A percentile compares a stretch with the other conserved stretches of the same genome.
Conservation (phyloP, 2,797 vertebrate genomes). For the Tokudaia muenninki region DNA sequence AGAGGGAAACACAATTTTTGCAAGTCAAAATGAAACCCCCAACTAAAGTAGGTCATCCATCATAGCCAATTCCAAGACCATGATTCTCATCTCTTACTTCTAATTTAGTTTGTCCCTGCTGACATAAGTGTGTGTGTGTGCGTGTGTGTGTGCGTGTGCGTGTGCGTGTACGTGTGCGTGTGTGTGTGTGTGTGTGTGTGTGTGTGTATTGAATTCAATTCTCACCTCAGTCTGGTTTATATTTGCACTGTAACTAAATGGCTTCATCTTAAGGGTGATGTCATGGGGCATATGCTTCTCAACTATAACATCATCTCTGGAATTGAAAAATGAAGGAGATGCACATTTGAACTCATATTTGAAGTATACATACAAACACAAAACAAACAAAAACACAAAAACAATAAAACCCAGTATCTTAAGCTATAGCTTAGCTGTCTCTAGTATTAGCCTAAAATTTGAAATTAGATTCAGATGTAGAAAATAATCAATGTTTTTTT, state of each 20-base stretch:
- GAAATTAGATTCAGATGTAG: background rate
- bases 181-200: slow-evolving; percentile 35
- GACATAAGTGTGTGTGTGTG: slow-evolving; percentile 49
- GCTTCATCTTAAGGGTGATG: slow-evolving; percentile 46
- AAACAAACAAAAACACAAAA: background rate
- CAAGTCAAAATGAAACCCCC: slow-evolving; percentile 62
- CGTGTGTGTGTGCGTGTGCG: too few species aligned
- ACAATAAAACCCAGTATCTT: background rate
- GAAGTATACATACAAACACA: background rate
- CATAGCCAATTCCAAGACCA: slow-evolving; percentile 61
- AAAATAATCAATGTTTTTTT: background rate
- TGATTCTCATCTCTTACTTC: slow-evolving; percentile 61
- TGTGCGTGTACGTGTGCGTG: too few species aligned
- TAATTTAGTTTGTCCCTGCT: slow-evolving; percentile 67
- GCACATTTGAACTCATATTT: slow-evolving; percentile 55
- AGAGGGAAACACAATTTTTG: slow-evolving; percentile 67
- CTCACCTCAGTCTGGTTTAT: slow-evolving; percentile 70
- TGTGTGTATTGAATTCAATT: slow-evolving; percentile 59
- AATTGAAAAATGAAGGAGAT: slow-evolving; percentile 41
- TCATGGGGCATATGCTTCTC: slow-evolving; percentile 32
- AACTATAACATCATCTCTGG: slow-evolving; percentile 61
- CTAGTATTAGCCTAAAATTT: background rate
- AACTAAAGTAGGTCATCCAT: slow-evolving; percentile 72
- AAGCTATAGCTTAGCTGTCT: background rate
- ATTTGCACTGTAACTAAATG: slow-evolving; percentile 58